Percentiles rank a stretch among this genome's conserved stretches.
phyloP scores from a whole-genome alignment of 2,113 vertebrate species.

The Cariama cristata region DNA sequence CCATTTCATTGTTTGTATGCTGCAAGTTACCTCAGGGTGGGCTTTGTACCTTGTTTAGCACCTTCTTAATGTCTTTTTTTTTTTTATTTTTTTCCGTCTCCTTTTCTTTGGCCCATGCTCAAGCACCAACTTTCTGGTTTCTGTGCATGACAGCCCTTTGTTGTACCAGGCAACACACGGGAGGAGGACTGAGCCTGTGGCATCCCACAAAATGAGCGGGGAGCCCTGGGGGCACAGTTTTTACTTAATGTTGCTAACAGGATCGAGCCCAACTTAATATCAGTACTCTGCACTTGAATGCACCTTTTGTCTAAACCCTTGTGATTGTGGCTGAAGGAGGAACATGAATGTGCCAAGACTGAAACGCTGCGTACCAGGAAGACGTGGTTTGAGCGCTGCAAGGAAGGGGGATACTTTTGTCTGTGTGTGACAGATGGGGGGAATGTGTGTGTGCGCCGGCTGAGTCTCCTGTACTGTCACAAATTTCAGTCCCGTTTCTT shows the following conservation, averaged over 20 bases:
- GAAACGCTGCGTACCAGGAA: not conserved
- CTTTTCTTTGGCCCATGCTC: not conserved
- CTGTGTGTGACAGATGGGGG: not conserved
- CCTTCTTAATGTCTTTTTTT: not conserved
- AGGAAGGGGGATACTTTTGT: not conserved
- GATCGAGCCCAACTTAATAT: not conserved
- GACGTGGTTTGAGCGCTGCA: not conserved
- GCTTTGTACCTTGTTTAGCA: constrained; percentile 49
- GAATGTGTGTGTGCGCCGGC: not conserved
- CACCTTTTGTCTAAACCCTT: constrained; percentile 31
- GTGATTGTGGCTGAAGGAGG: not conserved
- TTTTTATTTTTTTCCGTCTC: not conserved
- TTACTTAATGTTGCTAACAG: not conserved
- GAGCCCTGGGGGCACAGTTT: not conserved
- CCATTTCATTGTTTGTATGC: constrained; percentile 28
- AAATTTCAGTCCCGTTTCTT: not conserved
- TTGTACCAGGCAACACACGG: not conserved
- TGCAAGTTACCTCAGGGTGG: constrained; percentile 62
- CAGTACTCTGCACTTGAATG: constrained; percentile 50
- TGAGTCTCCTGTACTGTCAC: not conserved
- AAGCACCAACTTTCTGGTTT: not conserved
- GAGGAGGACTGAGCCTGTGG: not conserved
- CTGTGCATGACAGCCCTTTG: not conserved
- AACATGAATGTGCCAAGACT: not conserved
- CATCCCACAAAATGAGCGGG: not conserved